Evolutionary conservation across 1,140 invertebrate species (phyloP), one percentile per base, ranked within the genome.

Genomic region (Cotesia glomerata): DNA sequence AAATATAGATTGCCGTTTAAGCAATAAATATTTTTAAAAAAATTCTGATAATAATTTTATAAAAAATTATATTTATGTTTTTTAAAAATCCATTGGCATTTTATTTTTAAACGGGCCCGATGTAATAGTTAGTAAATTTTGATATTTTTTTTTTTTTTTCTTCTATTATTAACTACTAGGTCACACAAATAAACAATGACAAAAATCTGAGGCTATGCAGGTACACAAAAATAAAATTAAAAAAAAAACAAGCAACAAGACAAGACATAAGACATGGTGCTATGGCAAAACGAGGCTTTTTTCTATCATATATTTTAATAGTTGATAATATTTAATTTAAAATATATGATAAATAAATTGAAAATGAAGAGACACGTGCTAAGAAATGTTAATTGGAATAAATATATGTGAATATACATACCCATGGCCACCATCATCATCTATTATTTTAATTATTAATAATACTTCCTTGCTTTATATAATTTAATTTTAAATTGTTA

Each of bases 361-460:
- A 59, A 61, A 62, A 68, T 62, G 14, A 75, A 73, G 61, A 76
- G 59, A 69, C 71, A 68, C 34, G 73, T 68, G 69, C 59, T 68
- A 18, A 74, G 63, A 71, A 63, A 77, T 54, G 75, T 51, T 73
- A 77, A 77, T 65, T 36, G 69, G 62, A 68, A 56, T 76, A 68
- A 49, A 71, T 54, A 59, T 71, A n/a, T 69, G 52, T 67, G 58
- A 26, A 70, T 81, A 84, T 85, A 85, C 82, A 85, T 86, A 86
- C 82, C 85, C 86, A 87, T 86, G 86, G 86, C 86, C 85, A 87
- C 85, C 39, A 86, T 82, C 83, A 86, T 87, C 84, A 86, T 86
- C 85, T 86, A 85, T 86, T 82, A 81, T 85, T 8, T 54, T 54
- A 16, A n/a, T 54, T n/a, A 14, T 54, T 68, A 45, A 45, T 45